These are phyloP conservation scores for Notospermus geniculatus DNA, from an alignment of 1,140 invertebrate species.

Conservation along the genomic window DNA sequence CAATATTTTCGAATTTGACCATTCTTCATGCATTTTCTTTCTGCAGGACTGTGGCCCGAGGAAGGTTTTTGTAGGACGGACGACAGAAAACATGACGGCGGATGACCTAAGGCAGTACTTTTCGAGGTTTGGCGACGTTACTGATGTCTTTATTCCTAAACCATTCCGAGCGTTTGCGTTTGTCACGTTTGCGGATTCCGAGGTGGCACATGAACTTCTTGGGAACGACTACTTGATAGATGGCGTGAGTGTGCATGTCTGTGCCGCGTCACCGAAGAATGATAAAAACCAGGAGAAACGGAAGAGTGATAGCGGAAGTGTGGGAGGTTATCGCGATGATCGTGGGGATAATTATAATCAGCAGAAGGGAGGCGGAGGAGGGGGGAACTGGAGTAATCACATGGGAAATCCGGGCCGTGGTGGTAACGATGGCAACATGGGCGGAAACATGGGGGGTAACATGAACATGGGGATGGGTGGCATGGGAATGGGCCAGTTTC, in stretches of 20 bases:
- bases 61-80: conserved; percentile 58
- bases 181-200: conserved; percentile 59
- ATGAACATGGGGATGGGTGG: neutral
- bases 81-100: conserved; percentile 55
- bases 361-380: too few relatives aligned
- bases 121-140: conserved; percentile 54
- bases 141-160: conserved; percentile 60
- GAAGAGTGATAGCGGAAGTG: conserved; percentile 19
- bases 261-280: conserved; percentile 86
- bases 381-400: too few relatives aligned
- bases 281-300: conserved; percentile 28
- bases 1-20: too few relatives aligned
- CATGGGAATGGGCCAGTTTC: conserved; percentile 64
- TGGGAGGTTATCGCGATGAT: conserved; percentile 38
- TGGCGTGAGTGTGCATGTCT: conserved; percentile 91
- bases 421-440: conserved; percentile 6
- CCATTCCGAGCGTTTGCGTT: conserved; percentile 61
- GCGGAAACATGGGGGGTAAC: neutral
- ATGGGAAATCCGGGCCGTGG: conserved; percentile 33
- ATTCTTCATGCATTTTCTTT: too few relatives aligned
- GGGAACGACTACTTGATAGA: conserved; percentile 98
- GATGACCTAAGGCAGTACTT: conserved; percentile 57
- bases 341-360: too few relatives aligned
- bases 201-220: conserved; percentile 84
- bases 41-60: conserved; percentile 31